A percentile compares a stretch with the other conserved stretches of the same genome.
These are phyloP conservation scores for Emydocephalus ijimae DNA, from an alignment of 2,113 vertebrate species.

Conservation along the genomic window DNA sequence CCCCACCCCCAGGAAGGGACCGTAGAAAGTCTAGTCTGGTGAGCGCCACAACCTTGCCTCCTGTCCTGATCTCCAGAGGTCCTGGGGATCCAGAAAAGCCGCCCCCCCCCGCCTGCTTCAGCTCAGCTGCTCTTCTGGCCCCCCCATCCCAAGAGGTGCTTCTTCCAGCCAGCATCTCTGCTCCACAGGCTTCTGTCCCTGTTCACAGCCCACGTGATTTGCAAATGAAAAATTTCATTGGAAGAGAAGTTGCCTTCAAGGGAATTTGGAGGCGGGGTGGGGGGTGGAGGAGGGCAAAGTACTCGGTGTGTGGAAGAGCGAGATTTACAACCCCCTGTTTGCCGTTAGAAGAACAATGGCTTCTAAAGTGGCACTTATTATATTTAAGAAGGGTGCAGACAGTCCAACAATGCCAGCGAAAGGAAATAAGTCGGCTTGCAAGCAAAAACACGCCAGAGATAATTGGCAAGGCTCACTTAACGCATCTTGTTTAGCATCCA, in stretches of 20 bases:
- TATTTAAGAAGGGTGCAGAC: slow-evolving; percentile 62
- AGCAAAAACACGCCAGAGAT: slow-evolving; percentile 55
- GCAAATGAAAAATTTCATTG: slow-evolving; percentile 70
- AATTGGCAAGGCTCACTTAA: slow-evolving; percentile 66
- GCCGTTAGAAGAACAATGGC: slow-evolving; percentile 67
- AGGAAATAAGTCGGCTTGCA: slow-evolving; percentile 49
- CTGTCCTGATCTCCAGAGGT: background rate
- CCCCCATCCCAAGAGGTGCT: background rate
- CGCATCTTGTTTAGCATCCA: slow-evolving; percentile 61
- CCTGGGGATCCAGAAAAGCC: background rate
- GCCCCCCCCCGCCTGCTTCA: background rate
- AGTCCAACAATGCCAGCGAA: slow-evolving; percentile 49
- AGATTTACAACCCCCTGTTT: slow-evolving; percentile 59
- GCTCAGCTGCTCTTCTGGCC: background rate
- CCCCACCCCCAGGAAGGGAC: background rate
- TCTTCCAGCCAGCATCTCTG: background rate
- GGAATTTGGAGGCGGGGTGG: slow-evolving; percentile 46
- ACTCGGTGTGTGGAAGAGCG: slow-evolving; percentile 5
- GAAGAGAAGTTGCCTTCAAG: slow-evolving; percentile 59
- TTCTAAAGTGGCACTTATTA: slow-evolving; percentile 63
- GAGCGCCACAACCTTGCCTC: background rate
- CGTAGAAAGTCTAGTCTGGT: background rate
- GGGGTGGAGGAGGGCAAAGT: background rate
- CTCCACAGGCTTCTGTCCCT: slow-evolving; percentile 28
- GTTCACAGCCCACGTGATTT: slow-evolving; percentile 70